Percentiles rank a stretch among this genome's conserved stretches.
Conservation (phyloP, 2,113 vertebrate species). For the Lutjanus erythropterus region DNA sequence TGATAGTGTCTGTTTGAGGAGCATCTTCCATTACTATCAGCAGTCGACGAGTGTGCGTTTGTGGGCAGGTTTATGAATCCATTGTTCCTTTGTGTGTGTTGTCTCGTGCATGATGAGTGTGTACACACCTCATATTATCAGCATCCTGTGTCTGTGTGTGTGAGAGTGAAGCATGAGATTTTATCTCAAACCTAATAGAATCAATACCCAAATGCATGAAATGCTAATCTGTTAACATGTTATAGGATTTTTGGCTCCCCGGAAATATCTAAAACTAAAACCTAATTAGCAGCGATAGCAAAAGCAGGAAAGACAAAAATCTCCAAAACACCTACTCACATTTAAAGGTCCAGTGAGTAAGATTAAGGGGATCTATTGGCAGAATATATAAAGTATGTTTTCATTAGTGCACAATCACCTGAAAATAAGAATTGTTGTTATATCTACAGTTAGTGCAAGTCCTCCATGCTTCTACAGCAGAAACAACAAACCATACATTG, state of each 20-base stretch:
- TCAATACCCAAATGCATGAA: background rate
- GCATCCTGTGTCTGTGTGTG: constrained; percentile 11
- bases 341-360: too few relatives aligned
- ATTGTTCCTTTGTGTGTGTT: constrained; percentile 12
- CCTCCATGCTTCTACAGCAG: too few relatives aligned
- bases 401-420: too few relatives aligned
- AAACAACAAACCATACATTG: too few relatives aligned
- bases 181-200: constrained; percentile 7
- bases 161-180: background rate
- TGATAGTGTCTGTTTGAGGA: constrained; percentile 62
- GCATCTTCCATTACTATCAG: constrained; percentile 51
- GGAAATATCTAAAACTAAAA: constrained; percentile 5
- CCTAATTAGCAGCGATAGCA: background rate
- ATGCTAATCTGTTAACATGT: background rate
- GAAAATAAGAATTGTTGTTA: too few relatives aligned
- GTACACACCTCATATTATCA: background rate
- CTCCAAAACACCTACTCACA: background rate
- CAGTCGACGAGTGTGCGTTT: constrained; percentile 21
- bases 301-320: background rate
- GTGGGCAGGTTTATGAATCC: constrained; percentile 29
- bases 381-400: too few relatives aligned
- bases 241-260: background rate
- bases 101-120: constrained; percentile 3
- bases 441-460: too few relatives aligned
- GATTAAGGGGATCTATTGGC: too few relatives aligned